Conservation (phyloP, 2,888 invertebrate genomes). For the Polymixis lichenea region DNA sequence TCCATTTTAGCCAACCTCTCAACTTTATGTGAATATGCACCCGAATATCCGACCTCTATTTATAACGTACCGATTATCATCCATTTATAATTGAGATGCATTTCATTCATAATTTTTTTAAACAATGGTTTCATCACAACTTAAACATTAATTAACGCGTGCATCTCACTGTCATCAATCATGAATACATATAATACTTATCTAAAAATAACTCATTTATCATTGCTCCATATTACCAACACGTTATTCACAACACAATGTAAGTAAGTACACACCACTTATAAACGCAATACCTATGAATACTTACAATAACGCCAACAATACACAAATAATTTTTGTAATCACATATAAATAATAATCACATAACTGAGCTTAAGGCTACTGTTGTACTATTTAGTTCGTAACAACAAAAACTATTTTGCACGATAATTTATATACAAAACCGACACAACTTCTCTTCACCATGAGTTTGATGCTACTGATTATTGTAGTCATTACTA, state of each 20-base stretch:
- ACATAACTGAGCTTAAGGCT: slow-evolving; percentile 31
- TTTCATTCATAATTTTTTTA: no score
- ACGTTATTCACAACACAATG: background rate
- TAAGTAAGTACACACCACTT: background rate
- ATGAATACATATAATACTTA: background rate
- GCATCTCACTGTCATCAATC: background rate
- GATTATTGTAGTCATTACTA: background rate
- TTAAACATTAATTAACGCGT: background rate
- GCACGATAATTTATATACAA: background rate
- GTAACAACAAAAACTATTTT: background rate
- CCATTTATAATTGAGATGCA: no score
- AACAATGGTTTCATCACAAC: no score
- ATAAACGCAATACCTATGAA: background rate
- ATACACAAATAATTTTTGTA: slow-evolving; percentile 15
- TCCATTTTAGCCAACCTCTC: no score
- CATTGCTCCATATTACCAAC: background rate
- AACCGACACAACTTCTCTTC: slow-evolving; percentile 3
- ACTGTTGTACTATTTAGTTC: background rate
- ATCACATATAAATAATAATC: slow-evolving; percentile 4
- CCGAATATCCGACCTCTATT: no score
- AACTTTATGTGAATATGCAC: no score
- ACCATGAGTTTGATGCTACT: slow-evolving; percentile 8
- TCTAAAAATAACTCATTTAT: slow-evolving; percentile 5
- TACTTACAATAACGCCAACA: slow-evolving; percentile 31
- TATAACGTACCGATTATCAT: background rate